Conservation (phyloP, 2,113 vertebrate genomes). For the Scomber japonicus region DNA sequence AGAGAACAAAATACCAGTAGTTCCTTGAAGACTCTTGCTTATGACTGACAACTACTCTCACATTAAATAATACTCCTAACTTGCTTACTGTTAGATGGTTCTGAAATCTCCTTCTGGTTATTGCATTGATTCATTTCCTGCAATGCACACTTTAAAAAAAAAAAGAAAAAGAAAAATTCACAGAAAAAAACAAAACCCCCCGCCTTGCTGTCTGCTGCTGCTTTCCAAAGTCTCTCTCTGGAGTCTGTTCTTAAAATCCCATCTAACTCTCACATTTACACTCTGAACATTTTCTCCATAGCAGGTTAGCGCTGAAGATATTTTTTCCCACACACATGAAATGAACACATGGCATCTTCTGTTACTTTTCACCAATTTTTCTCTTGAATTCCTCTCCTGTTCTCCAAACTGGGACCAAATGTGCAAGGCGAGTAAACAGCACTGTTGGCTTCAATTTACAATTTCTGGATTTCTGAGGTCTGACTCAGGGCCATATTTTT, state of each 20-base stretch:
- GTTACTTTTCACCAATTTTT: constrained; percentile 29
- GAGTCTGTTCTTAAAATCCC: constrained; percentile 28
- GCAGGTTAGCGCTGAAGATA: constrained; percentile 26
- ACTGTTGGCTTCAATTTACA: constrained; percentile 53
- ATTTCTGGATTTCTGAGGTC: constrained; percentile 72
- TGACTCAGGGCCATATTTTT: constrained; percentile 51
- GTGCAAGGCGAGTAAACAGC: constrained; percentile 59
- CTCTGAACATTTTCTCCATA: constrained; percentile 10
- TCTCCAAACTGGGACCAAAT: constrained; percentile 28
- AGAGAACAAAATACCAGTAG: constrained; percentile 9
- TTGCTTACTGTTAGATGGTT: too few relatives aligned
- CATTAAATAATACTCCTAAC: neutral
- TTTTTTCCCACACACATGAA: constrained; percentile 11
- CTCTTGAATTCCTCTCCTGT: constrained; percentile 54
- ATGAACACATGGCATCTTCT: constrained; percentile 31
- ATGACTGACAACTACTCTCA: constrained; percentile 22
- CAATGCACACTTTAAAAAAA: constrained; percentile 35
- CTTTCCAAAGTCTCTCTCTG: constrained; percentile 37
- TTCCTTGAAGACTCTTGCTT: constrained; percentile 39
- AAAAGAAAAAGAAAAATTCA: constrained; percentile 33
- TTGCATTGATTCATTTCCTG: constrained; percentile 41
- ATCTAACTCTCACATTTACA: constrained; percentile 35
- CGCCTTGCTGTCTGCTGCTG: constrained; percentile 20
- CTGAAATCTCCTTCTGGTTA: constrained; percentile 10
- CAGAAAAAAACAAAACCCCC: constrained; percentile 42